phyloP scores from a whole-genome alignment of 2,888 invertebrate genomes.

The Drosophila putrida region DNA sequence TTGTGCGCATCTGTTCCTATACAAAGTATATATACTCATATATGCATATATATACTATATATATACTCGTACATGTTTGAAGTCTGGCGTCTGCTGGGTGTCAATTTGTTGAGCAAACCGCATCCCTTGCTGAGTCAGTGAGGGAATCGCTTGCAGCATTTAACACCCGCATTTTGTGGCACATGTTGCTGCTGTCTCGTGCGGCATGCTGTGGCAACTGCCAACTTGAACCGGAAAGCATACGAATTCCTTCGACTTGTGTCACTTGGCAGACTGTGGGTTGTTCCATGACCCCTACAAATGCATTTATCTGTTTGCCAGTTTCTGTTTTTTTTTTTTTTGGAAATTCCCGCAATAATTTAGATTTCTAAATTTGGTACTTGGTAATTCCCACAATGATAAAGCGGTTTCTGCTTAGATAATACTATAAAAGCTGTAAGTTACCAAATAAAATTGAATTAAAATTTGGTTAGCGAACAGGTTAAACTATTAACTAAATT shows the following conservation, averaged over 20 bases:
- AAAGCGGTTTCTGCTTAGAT: neutral
- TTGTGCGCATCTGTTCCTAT: slow-evolving; percentile 79
- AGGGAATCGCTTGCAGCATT: slow-evolving; percentile 39
- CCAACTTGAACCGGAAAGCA: slow-evolving; percentile 25
- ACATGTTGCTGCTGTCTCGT: slow-evolving; percentile 52
- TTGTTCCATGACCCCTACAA: slow-evolving; percentile 6
- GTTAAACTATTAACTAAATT: too few species aligned
- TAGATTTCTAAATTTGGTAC: neutral
- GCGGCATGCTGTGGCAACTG: slow-evolving; percentile 13
- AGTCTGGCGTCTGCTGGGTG: slow-evolving; percentile 75
- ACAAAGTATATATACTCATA: slow-evolving; percentile 43
- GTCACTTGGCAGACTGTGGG: slow-evolving; percentile 39
- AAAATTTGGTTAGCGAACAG: too few species aligned
- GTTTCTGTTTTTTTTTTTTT: neutral
- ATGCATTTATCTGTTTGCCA: neutral
- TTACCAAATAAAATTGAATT: too few species aligned
- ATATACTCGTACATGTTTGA: neutral
- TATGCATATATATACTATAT: neutral
- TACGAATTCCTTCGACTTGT: slow-evolving; percentile 51
- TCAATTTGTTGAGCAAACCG: slow-evolving; percentile 70
- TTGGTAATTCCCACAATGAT: slow-evolving; percentile 6
- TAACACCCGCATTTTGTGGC: slow-evolving; percentile 70
- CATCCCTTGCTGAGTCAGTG: slow-evolving; percentile 22
- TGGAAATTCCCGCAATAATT: neutral
- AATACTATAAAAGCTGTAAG: too few species aligned